phyloP scores from a whole-genome alignment of 2,113 vertebrate genomes.

The Oplegnathus fasciatus region DNA sequence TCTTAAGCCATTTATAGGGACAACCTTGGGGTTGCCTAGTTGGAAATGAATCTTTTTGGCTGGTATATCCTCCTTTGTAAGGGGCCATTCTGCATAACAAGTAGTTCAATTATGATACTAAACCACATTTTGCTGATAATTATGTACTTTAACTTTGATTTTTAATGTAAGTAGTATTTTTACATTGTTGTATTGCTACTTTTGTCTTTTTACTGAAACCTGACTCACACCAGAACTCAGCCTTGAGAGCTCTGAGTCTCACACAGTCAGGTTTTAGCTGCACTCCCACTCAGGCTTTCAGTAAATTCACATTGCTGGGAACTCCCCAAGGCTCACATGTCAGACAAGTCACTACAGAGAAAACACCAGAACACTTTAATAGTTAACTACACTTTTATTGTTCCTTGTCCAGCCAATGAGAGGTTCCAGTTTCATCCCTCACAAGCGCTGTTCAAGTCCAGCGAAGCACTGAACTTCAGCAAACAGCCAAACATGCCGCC shows the following conservation, averaged over 20 bases:
- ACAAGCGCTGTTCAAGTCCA: constrained; percentile 66
- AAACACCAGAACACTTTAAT: constrained; percentile 40
- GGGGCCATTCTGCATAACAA: neutral
- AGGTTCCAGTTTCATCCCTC: constrained; percentile 75
- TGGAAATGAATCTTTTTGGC: neutral
- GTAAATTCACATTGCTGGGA: neutral
- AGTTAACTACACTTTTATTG: constrained; percentile 84
- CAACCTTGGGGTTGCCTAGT: neutral
- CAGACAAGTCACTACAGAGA: constrained; percentile 4
- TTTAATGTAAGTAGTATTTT: neutral
- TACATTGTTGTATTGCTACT: neutral
- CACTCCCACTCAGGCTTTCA: neutral
- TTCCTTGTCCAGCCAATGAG: constrained; percentile 77
- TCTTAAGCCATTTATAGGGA: neutral
- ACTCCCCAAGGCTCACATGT: neutral
- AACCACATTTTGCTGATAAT: neutral
- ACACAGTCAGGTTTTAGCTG: neutral
- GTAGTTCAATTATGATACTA: neutral
- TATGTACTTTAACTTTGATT: neutral
- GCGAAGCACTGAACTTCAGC: constrained; percentile 52
- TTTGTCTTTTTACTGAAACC: neutral
- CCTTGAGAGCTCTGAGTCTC: neutral
- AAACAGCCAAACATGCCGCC: constrained; percentile 58
- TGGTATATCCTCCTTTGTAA: neutral
- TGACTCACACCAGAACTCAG: neutral